A percentile compares a stretch with the other conserved stretches of the same genome.
Conservation (phyloP, 2,113 vertebrate species). For the Fregata magnificens region DNA sequence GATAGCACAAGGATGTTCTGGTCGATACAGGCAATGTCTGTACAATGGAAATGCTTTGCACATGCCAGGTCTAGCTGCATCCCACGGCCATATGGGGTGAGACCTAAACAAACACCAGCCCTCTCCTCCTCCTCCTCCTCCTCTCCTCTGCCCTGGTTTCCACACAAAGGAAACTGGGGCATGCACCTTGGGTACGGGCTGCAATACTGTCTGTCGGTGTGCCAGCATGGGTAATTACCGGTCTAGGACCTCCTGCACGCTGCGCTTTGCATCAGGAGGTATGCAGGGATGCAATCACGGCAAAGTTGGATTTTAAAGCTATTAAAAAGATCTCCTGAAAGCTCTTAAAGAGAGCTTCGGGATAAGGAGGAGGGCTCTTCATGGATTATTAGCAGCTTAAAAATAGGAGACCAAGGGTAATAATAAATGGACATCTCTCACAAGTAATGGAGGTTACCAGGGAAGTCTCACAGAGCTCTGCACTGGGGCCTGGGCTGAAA, state of each 20-base stretch:
- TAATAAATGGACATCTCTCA: background rate
- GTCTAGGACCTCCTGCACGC: background rate
- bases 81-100: constrained; percentile 34
- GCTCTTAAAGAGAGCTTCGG: background rate
- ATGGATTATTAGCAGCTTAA: constrained; percentile 4
- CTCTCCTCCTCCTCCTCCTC: constrained; percentile 13
- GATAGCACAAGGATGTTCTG: background rate
- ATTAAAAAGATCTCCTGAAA: constrained; percentile 30
- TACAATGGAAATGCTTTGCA: background rate
- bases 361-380: background rate
- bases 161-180: constrained; percentile 30
- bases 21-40: background rate
- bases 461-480: background rate
- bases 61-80: constrained; percentile 48
- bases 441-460: background rate
- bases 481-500: background rate
- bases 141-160: constrained; percentile 46
- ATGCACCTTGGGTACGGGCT: background rate
- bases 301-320: background rate
- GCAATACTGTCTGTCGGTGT: background rate
- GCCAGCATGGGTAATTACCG: background rate
- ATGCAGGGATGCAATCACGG: background rate
- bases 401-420: background rate
- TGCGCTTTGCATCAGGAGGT: background rate
- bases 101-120: constrained; percentile 14